Conservation (phyloP, 2,888 invertebrate species). For the Apantesis nais region DNA sequence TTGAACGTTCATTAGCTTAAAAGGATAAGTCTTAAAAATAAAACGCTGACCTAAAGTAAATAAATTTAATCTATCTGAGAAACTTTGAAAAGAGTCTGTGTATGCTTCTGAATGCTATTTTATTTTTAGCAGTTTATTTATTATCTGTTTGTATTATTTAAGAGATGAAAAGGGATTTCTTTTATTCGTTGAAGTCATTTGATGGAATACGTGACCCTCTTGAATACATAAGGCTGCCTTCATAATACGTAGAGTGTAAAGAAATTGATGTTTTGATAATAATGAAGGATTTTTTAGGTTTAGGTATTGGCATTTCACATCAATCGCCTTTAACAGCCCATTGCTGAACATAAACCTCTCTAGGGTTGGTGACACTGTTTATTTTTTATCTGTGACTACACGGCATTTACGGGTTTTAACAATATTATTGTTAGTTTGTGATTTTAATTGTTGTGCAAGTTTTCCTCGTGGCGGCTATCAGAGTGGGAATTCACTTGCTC, state of each 20-base stretch:
- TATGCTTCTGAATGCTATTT: not conserved
- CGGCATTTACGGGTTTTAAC: too few relatives aligned
- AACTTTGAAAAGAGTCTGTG: not conserved
- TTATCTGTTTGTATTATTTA: not conserved
- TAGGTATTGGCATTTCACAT: not conserved
- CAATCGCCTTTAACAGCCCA: too few relatives aligned
- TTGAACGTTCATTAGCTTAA: not conserved
- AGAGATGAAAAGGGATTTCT: not conserved
- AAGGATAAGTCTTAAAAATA: not conserved
- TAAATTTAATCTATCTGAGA: not conserved
- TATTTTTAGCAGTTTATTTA: not conserved
- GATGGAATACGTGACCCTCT: not conserved
- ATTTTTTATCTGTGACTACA: too few relatives aligned
- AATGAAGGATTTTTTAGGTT: not conserved
- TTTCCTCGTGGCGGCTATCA: too few relatives aligned
- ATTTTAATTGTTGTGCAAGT: too few relatives aligned
- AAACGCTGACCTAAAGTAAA: not conserved
- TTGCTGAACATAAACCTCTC: too few relatives aligned
- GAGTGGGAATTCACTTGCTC: too few relatives aligned
- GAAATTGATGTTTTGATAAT: not conserved
- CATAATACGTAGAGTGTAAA: too few relatives aligned
- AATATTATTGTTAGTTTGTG: too few relatives aligned
- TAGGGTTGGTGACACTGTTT: too few relatives aligned
- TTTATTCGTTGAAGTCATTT: not conserved
- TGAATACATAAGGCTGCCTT: not conserved